Base-by-base conservation (phyloP, 2,797 vertebrate genomes). In the Coregonus ussuriensis region DNA sequence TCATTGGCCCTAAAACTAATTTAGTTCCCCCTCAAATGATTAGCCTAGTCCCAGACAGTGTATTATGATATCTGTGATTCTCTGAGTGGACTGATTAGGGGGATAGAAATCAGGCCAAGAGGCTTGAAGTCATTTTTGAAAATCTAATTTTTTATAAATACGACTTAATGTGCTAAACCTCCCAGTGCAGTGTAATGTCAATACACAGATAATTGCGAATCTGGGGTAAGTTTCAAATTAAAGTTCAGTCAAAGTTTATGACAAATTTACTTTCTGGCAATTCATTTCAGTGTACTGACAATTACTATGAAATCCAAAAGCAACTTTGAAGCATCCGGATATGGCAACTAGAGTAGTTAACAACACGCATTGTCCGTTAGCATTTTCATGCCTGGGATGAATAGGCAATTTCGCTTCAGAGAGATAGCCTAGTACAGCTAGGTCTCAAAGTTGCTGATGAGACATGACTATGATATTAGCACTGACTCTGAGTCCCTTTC, bases 401-500 rank as follows among this genome's bases (percentile, higher is more conserved):
- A 21, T 7, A 6, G 54, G n/a, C 25, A 3, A 9, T 62, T 18
- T 25, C 25, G 59, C 59, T 25, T 25, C 21, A 11, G 59, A 62
- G 21, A 62, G n/a, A 25, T 47, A 47, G 41, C 41, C 41, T 47
- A 47, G 41, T 11, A 33, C 5, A 69, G 47, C 62, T 35, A 33
- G 21, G 41, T 47, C 41, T 56, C 72, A 37, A 9, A 62, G 71
- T 80, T 70, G 82, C 62, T 56, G 18, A 72, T 78, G 1, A 59
- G 9, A 47, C 41, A 0, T 7, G 9, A 11, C 9, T 72, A 80
- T 47, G 47, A 47, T 74, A 81, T 78, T 82, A 5, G 77, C 21
- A 62, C 59, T 21, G 59, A n/a, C 41, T 47, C 21, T 62, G 6
- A 4, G 59, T 62, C 59, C 59, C 25, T 13, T 21, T 62, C 21